These are phyloP conservation scores for Apodemus sylvaticus DNA, from an alignment of 2,113 vertebrate genomes.

Conservation along the genomic window DNA sequence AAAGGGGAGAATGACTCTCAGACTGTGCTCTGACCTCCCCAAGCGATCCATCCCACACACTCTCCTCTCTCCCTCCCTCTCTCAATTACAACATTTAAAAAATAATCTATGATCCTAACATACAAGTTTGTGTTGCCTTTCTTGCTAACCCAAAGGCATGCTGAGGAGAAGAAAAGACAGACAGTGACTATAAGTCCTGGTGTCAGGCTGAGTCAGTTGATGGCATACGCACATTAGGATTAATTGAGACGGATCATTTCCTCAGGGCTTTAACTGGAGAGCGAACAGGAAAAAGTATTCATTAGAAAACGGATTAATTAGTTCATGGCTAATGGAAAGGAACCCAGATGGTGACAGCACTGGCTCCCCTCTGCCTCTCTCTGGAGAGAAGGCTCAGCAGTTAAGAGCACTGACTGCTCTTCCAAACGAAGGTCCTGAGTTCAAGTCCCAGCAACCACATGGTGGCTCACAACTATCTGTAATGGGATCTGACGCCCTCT, in stretches of 20 bases:
- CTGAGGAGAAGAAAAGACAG: neutral
- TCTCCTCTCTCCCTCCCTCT: no score
- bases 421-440: no score
- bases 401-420: no score
- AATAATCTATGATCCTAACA: neutral
- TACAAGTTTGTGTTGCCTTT: neutral
- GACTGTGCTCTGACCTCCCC: neutral
- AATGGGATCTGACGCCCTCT: no score
- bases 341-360: neutral
- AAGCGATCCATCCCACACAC: no score
- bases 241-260: neutral
- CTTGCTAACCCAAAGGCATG: neutral
- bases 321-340: neutral
- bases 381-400: neutral
- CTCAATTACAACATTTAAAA: no score
- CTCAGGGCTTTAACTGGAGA: no score
- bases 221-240: constrained; percentile 22
- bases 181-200: neutral
- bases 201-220: constrained; percentile 16
- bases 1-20: no score
- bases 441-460: no score
- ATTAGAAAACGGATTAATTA: no score
- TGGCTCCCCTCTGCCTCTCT: neutral
- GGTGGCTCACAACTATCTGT: no score
- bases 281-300: neutral